phyloP scores from a whole-genome alignment of 2,797 vertebrate genomes.

The Macrochelys suwanniensis region DNA sequence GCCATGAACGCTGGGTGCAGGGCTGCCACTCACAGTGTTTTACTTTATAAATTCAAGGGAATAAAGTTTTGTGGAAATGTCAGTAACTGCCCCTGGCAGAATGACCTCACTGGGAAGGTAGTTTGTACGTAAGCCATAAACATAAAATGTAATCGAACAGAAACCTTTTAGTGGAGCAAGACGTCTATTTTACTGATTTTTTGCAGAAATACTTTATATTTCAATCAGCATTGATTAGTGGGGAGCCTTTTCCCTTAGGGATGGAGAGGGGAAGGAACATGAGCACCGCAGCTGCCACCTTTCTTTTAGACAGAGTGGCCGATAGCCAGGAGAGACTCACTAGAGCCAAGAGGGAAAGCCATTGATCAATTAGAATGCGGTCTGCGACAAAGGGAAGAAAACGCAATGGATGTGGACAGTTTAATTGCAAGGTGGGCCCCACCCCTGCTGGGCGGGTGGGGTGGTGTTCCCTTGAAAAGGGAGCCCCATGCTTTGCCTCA shows the following conservation, averaged over 20 bases:
- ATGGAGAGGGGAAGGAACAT: background rate
- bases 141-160: background rate
- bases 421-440: background rate
- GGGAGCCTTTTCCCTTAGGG: background rate
- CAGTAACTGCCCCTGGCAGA: background rate
- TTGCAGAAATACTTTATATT: accelerated
- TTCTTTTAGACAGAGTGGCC: background rate
- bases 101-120: background rate
- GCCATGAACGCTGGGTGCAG: background rate
- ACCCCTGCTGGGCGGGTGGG: too few relatives aligned
- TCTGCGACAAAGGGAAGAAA: background rate
- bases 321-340: background rate
- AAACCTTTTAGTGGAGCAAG: conserved; percentile 4
- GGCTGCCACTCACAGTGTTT: background rate
- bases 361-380: background rate
- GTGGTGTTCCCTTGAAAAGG: background rate
- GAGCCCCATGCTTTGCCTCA: background rate
- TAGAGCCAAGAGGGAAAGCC: background rate
- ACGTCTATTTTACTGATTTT: background rate
- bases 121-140: background rate
- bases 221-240: background rate
- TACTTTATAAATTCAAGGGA: background rate
- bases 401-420: background rate
- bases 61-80: background rate
- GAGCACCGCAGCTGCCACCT: background rate